Conservation (phyloP, 2,113 vertebrate genomes). For the Alosa alosa region DNA sequence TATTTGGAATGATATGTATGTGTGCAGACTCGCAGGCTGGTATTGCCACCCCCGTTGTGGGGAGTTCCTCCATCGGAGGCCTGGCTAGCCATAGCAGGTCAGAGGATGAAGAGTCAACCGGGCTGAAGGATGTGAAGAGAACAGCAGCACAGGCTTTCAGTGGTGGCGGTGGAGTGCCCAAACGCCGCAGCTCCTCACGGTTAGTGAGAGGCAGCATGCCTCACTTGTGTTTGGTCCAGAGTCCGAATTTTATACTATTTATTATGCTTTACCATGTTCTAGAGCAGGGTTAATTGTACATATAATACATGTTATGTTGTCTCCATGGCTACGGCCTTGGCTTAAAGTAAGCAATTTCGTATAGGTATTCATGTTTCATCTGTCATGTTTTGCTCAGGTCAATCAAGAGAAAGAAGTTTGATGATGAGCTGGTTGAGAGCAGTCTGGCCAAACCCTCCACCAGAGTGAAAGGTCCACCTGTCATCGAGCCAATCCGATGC, state of each 20-base stretch:
- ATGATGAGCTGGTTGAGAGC: slow-evolving; percentile 95
- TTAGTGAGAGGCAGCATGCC: slow-evolving; percentile 49
- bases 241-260: not conserved
- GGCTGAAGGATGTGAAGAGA: slow-evolving; percentile 80
- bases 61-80: slow-evolving; percentile 75
- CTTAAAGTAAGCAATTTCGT: no score
- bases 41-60: slow-evolving; percentile 65
- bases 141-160: slow-evolving; percentile 79
- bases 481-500: slow-evolving; percentile 85
- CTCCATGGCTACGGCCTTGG: no score
- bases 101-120: slow-evolving; percentile 86
- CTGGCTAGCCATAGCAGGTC: slow-evolving; percentile 81
- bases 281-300: not conserved
- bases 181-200: slow-evolving; percentile 93
- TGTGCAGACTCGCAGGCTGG: slow-evolving; percentile 69
- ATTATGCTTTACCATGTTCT: not conserved
- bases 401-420: slow-evolving; percentile 96
- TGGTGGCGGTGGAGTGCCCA: slow-evolving; percentile 82
- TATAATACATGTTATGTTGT: no score
- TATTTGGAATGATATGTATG: not conserved
- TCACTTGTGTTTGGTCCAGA: not conserved
- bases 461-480: slow-evolving; percentile 83
- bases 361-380: not conserved
- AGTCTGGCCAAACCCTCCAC: slow-evolving; percentile 92
- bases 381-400: slow-evolving; percentile 69